phyloP scores from a whole-genome alignment of 2,888 invertebrate species.

The Caenorhabditis sp. region DNA sequence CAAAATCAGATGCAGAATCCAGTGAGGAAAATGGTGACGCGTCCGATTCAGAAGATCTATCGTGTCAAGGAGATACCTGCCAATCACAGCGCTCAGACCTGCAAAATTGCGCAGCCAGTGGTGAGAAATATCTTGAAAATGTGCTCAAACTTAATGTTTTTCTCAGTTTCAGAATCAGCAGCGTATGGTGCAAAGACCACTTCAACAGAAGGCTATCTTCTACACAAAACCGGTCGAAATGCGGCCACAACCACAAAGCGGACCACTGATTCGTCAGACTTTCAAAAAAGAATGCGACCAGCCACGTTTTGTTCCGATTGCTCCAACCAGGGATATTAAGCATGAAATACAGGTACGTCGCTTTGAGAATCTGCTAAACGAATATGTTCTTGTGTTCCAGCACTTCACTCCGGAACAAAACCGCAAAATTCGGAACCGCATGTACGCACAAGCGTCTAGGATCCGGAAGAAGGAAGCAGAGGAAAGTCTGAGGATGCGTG shows the following conservation, averaged over 20 bases:
- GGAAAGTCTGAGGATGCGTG: conserved; percentile 3
- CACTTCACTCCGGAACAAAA: conserved; percentile 57
- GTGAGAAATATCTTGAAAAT: not conserved
- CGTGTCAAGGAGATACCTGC: conserved; percentile 10
- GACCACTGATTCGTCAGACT: conserved; percentile 7
- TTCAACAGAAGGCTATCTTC: not conserved
- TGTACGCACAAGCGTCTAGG: conserved; percentile 71
- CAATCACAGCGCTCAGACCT: not conserved
- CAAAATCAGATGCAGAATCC: not conserved
- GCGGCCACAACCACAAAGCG: too few relatives aligned
- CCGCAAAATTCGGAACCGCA: conserved; percentile 69
- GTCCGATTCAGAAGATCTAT: conserved; percentile 29
- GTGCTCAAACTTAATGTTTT: not conserved
- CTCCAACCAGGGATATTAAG: conserved; percentile 9
- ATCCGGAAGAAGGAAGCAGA: conserved; percentile 58
- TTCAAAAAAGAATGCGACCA: not conserved
- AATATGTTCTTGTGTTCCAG: conserved; percentile 18
- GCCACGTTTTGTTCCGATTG: conserved; percentile 27
- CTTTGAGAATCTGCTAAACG: not conserved
- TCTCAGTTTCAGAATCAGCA: not conserved
- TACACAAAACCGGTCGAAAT: not conserved
- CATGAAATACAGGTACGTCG: conserved; percentile 9
- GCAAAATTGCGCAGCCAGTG: conserved; percentile 7
- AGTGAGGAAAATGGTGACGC: not conserved
- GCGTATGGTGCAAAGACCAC: not conserved